These are phyloP conservation scores for Nowickia ferox DNA, from an alignment of 2,888 invertebrate species.

Conservation along the genomic window DNA sequence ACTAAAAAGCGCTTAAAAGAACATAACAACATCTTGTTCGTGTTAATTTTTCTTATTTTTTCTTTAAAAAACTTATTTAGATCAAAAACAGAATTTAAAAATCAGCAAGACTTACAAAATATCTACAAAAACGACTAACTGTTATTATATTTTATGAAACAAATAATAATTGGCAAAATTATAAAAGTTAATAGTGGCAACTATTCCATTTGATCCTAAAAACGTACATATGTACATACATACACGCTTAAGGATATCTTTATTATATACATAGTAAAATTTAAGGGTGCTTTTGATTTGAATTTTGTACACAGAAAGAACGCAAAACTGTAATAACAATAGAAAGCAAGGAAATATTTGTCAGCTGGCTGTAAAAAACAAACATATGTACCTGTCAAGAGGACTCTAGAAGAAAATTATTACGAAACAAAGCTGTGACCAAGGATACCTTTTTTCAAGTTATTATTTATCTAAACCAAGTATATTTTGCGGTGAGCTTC, in stretches of 20 bases:
- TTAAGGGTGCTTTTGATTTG: conserved; percentile 37
- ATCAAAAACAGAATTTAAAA: not conserved
- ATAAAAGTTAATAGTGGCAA: conserved; percentile 46
- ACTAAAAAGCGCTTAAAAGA: too few relatives aligned
- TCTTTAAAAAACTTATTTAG: not conserved
- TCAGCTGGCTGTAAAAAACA: conserved; percentile 48
- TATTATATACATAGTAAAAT: not conserved
- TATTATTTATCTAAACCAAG: conserved; percentile 48
- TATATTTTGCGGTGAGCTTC: conserved; percentile 36
- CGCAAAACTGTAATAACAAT: conserved; percentile 17
- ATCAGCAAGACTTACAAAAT: not conserved
- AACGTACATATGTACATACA: not conserved
- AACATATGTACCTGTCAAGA: conserved; percentile 28
- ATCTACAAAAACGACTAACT: not conserved
- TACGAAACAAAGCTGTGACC: conserved; percentile 61
- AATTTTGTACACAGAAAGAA: conserved; percentile 18
- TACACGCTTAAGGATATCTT: not conserved
- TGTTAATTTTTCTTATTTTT: not conserved
- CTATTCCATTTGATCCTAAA: conserved; percentile 2
- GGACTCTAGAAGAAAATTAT: conserved; percentile 46
- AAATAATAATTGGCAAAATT: conserved; percentile 38
- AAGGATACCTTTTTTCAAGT: conserved; percentile 55
- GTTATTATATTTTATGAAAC: not conserved
- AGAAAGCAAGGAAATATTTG: conserved; percentile 56
- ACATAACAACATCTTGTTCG: too few relatives aligned